Base-by-base conservation (phyloP, 1,140 invertebrate species). In the Listronotus oregonensis region DNA sequence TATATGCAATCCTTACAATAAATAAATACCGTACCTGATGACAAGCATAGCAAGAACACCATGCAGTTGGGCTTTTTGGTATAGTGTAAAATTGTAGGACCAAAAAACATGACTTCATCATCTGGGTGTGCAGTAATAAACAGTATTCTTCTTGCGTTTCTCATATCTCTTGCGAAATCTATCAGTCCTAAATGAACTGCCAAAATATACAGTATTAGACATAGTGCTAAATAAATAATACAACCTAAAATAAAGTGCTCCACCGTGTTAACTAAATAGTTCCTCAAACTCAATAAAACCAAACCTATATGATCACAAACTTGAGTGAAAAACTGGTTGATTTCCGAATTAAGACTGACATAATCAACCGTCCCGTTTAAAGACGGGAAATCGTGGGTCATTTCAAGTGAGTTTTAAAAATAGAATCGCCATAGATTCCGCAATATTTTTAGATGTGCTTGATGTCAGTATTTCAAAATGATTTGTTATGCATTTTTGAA, bases 31-130 rank as follows among this genome's bases (percentile, higher is more conserved):
- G 27, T 82, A 92, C 95, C 95, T 78, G 87, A 87, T 8, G 93
- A 91, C 59, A 98, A 81, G 80, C 95, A 98, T 15, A 98, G 81
- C 18, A 98, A 69, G 78, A 91, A 90, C 44, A 97, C 83, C 70
- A 85, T 81, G 71, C 81, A 88, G 70, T 80, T 83, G 68, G 82
- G 83, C 34, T 86, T 82, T 71, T 83, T 86, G n/a, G 79, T 80
- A 39, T 88, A 84, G 77, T 84, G 86, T 64, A 93, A 83, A 63
- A 98, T 88, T 17, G 93, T 87, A 7, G 96, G 97, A 0, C 94
- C 94, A 79, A 98, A 98, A 79, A 99, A 99, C 96, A 98, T 98
- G 67, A 93, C 94, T 79, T 99, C 96, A 77, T 96, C 94, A 80
- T 98, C 96, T 8, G 97, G 97, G 84, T 99, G 97, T 18, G 96